Evolutionary conservation across 1,140 invertebrate genomes (phyloP), one percentile per base, ranked within the genome.

Genomic region (Drosophila watanabei): DNA sequence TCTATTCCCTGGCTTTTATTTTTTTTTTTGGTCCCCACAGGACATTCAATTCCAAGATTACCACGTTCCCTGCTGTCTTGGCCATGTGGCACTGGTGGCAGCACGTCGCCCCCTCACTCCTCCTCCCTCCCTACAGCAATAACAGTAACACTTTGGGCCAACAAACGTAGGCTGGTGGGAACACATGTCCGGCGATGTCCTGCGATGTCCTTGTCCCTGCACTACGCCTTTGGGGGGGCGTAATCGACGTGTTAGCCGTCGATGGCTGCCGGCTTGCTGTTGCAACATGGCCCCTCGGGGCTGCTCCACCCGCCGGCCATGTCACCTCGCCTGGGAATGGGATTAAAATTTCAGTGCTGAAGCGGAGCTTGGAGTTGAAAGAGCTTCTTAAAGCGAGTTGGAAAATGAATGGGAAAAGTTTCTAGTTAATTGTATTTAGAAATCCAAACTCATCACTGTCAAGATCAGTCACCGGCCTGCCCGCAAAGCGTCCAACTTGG

Each of bases 261-360:
- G 30, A 54, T 37, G 24, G 32, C 48, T 54, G 46, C 46, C 61
- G 52, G 33, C 16, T 45, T 45, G 57, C 57, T 45, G 37, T 45
- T 61, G 63, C 57, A 45, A 61, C 54, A 56, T 56, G 54, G 16
- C 33, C 16, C 39, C 13, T 14, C 10, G 37, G 30, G 62, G 20
- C 32, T 24, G 24, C 20, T 32, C 13, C 14, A 24, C 32, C 41
- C 60, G 3, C 48, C 20, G 33, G 32, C n/a, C 60, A 18, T 59
- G 62, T 39, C 49, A 56, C 35, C 32, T 2, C 28, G n/a, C 32
- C 30, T 24, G 52, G 33, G 45, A 48, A 18, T 39, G 37, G 37
- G 66, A 70, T 64, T 70, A 70, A 70, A 64, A 30, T 70, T 69
- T 43, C 30, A 70, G n/a, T 39, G 11, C n/a, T n/a, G n/a, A n/a